These are phyloP conservation scores for Agrochola lota DNA, from an alignment of 2,888 invertebrate species.

Conservation along the genomic window DNA sequence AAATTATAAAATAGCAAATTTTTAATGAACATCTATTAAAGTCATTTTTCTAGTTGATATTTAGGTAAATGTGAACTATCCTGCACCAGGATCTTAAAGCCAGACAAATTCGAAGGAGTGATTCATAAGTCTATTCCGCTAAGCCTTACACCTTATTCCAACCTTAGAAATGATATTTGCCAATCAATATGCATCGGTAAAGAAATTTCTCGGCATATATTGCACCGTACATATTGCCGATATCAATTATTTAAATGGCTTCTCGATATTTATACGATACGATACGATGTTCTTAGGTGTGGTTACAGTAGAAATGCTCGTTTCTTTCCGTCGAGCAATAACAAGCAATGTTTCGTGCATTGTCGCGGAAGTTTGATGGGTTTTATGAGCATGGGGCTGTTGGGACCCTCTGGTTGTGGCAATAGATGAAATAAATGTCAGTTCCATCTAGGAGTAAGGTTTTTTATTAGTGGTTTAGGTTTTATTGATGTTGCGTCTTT, in stretches of 20 bases:
- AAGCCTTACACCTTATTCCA: background rate
- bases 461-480: background rate
- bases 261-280: constrained; percentile 22
- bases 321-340: constrained; percentile 12
- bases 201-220: constrained; percentile 38
- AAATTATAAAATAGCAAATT: no score
- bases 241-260: constrained; percentile 62
- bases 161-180: constrained; percentile 56
- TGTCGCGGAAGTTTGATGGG: constrained; percentile 20
- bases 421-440: background rate
- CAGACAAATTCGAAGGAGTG: no score
- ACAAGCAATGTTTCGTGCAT: constrained; percentile 23
- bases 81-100: no score
- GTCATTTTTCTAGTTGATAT: no score
- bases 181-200: constrained; percentile 59
- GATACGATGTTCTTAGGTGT: background rate
- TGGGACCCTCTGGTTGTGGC: background rate
- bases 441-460: background rate
- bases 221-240: constrained; percentile 46
- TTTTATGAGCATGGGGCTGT: constrained; percentile 16
- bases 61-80: no score
- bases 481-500: background rate
- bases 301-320: constrained; percentile 13
- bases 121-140: background rate
- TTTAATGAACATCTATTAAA: no score